These are phyloP conservation scores for Xiphophorus maculatus DNA, from an alignment of 2,113 vertebrate genomes.

Conservation along the genomic window DNA sequence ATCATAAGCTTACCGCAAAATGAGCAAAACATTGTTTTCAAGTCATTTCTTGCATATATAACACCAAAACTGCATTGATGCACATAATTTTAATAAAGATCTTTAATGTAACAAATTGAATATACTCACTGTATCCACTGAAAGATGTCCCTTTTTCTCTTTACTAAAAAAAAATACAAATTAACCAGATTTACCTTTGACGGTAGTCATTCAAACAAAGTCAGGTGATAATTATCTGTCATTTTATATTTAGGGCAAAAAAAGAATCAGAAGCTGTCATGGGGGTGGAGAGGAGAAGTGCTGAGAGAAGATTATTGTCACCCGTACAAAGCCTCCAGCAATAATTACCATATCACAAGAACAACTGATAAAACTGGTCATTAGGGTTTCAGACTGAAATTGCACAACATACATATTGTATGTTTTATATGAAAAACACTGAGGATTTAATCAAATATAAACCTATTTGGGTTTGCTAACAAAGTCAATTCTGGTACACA, in stretches of 20 bases:
- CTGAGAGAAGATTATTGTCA: conserved; percentile 43
- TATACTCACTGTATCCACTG: conserved; percentile 18
- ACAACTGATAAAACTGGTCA: conserved; percentile 64
- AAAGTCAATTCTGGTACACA: background rate
- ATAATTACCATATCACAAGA: conserved; percentile 66
- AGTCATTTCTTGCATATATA: background rate
- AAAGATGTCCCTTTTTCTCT: conserved; percentile 22
- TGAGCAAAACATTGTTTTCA: background rate
- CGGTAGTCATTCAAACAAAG: conserved; percentile 38
- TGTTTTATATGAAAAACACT: conserved; percentile 5
- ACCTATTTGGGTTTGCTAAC: background rate
- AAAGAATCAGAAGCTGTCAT: conserved; percentile 43
- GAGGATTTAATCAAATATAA: background rate
- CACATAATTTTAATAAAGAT: background rate
- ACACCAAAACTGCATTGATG: background rate
- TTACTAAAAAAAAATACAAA: conserved; percentile 19
- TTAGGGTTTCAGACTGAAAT: conserved; percentile 45
- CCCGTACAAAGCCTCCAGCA: conserved; percentile 39
- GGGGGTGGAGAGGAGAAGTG: conserved; percentile 33
- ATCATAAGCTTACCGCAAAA: background rate
- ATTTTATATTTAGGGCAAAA: conserved; percentile 33
- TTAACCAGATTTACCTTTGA: conserved; percentile 30
- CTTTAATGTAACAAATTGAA: conserved; percentile 19
- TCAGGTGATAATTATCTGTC: conserved; percentile 28
- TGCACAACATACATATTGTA: conserved; percentile 19